Conservation (phyloP, 2,888 invertebrate genomes). For the Saturnia pavonia region DNA sequence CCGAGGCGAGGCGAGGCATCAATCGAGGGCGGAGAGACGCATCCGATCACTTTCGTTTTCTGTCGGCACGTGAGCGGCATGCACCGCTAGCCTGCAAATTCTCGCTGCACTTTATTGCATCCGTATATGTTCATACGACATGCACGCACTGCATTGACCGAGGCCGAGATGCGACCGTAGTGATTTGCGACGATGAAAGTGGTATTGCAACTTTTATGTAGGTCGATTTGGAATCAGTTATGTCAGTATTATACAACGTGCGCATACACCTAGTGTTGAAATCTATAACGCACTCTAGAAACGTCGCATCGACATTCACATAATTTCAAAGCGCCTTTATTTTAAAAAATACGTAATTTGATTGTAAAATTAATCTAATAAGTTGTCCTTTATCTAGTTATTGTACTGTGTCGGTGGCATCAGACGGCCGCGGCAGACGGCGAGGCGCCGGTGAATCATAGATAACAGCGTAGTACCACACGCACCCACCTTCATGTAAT, state of each 20-base stretch:
- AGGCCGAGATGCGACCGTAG: constrained; percentile 76
- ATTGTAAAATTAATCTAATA: constrained; percentile 69
- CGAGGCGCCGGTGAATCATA: constrained; percentile 79
- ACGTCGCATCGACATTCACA: neutral
- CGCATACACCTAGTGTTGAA: constrained; percentile 40
- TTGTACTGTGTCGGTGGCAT: constrained; percentile 69
- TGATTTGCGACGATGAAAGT: constrained; percentile 81
- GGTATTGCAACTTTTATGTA: constrained; percentile 80
- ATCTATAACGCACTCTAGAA: neutral
- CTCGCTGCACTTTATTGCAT: constrained; percentile 77
- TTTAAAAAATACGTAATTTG: constrained; percentile 42
- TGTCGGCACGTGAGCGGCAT: constrained; percentile 72
- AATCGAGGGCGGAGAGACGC: constrained; percentile 75
- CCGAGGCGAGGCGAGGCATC: constrained; percentile 50
- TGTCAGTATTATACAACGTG: constrained; percentile 70
- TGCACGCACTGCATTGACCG: constrained; percentile 79
- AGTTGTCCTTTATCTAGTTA: constrained; percentile 68
- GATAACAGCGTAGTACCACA: constrained; percentile 69
- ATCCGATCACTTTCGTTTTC: constrained; percentile 79
- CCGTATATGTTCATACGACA: constrained; percentile 79
- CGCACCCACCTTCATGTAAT: constrained; percentile 65
- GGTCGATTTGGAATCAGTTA: constrained; percentile 72
- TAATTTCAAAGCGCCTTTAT: constrained; percentile 7
- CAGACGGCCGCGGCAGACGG: constrained; percentile 70
- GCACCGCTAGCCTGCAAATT: constrained; percentile 74